Percentiles rank a stretch among this genome's conserved stretches.
Conservation (phyloP, 2,113 vertebrate species). For the Rhynchomys soricoides region DNA sequence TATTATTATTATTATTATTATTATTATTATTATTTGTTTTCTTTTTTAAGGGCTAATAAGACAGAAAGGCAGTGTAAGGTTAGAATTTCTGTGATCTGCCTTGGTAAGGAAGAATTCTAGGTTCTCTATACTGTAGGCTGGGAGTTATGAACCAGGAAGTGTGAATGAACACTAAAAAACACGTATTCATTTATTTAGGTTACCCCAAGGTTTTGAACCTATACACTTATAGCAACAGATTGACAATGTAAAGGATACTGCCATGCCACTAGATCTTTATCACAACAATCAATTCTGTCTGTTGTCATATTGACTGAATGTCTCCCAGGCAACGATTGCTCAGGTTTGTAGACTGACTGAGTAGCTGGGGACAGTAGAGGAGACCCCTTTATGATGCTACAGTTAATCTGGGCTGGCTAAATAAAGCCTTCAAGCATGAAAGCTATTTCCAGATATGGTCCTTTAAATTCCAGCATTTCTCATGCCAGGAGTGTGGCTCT, state of each 20-base stretch:
- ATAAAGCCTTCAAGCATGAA: neutral
- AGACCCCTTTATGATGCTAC: neutral
- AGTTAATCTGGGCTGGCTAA: neutral
- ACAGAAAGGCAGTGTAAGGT: neutral
- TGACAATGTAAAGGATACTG: neutral
- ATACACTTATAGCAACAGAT: neutral
- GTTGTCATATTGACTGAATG: neutral
- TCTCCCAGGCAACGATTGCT: neutral
- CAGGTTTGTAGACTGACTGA: neutral
- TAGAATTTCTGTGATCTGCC: neutral
- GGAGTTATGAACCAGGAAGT: neutral
- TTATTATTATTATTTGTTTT: too few relatives aligned
- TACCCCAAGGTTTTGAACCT: neutral
- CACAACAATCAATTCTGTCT: neutral
- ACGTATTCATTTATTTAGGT: neutral
- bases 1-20: too few relatives aligned
- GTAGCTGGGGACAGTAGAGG: neutral
- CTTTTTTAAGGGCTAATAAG: neutral
- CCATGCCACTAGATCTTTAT: neutral
- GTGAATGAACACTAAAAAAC: neutral
- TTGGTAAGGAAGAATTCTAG: neutral
- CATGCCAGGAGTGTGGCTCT: neutral
- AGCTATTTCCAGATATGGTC: neutral
- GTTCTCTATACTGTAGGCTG: neutral
- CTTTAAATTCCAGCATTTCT: conserved; percentile 13